Base-by-base conservation (phyloP, 2,888 invertebrate species). In the Nomada ruficornis region DNA sequence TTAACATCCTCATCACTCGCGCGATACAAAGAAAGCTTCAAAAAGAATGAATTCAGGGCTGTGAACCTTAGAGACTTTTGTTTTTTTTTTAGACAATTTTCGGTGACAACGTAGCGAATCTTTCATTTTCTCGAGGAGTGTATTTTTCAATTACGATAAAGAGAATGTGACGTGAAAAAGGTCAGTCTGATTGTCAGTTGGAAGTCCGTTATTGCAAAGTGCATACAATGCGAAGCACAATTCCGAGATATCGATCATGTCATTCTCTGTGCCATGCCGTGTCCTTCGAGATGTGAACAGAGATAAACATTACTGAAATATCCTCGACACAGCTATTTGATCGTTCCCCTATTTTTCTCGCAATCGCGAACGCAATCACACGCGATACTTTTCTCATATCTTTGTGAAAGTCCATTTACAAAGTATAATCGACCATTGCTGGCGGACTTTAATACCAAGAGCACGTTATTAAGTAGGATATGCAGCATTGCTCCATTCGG, bases 191-290 rank as follows among this genome's bases (percentile, higher is more conserved):
- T 72, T 74, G 77, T 76, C 70, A 77, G 65, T 42, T 42, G 55
- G 54, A 76, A 65, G 77, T 72, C 69, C 72, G 64, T 82, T 76
- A 80, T 60, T 77, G 70, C 63, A 10, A 72, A 54, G 64, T 55
- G 75, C 63, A 72, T 73, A 64, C 68, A 77, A 84, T 65, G 73
- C 67, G 69, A 77, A 50, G 64, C 74, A 80, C 72, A 57, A 79
- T 81, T 83, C 75, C 77, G 54, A 65, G 75, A 85, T 82, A 87
- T 85, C 76, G 77, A 85, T 87, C 88, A 68, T 60, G 55, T 78
- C 68, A 54, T 70, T 77, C 75, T 69, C 54, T 68, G 71, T 23
- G 69, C 62, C 54, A 73, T 23, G 44, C 72, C 10, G 73, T 63
- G 79, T 87, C 76, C 81, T 87, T 87, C 78, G 74, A 81, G 73